Evolutionary conservation across 2,113 vertebrate species (phyloP), one percentile per base, ranked within the genome.

Genomic region (Centropus bengalensis): DNA sequence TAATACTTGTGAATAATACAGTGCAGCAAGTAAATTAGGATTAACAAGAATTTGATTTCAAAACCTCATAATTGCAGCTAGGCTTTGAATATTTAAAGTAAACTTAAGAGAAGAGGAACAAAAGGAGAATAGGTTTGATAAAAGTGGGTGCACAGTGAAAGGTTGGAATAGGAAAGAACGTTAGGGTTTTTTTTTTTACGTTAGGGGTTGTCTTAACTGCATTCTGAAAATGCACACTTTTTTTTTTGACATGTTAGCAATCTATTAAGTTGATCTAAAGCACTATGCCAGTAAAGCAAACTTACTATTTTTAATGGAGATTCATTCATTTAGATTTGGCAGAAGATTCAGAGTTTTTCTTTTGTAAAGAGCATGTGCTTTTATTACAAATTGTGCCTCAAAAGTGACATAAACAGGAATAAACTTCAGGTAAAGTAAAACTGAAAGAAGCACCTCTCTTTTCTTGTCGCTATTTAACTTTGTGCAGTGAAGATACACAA

Each of bases 401-500:
- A 83, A 95, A 93, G 26, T 88, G n/a, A 47, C 91, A 96, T 73
- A 92, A 75, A 51, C 33, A 56, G 54, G 44, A 90, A 33, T 62
- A 66, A 92, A 33, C 83, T 92, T 97, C 56, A 86, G 74, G 79
- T 91, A 68, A 87, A 96, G 78, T 64, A 88, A 94, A 94, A 92
- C 9, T 82, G 82, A 96, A 96, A 93, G 40, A 91, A 96, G 51
- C 9, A 90, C 79, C 5, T 23, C 30, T 55, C 20, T 55, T 70
- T 81, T 93, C 63, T 91, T 89, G 59, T 91, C 96, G 89, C 66
- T 83, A 82, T 95, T 96, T 96, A 75, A 92, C 77, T 93, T 94
- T 6, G 27, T 94, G 90, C 64, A 93, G 60, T 70, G 42, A 75
- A 84, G 79, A 91, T 80, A 74, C 69, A 14, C 38, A 51, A 66